These are phyloP conservation scores for Ostrea edulis DNA, from an alignment of 1,140 invertebrate species.

Conservation along the genomic window DNA sequence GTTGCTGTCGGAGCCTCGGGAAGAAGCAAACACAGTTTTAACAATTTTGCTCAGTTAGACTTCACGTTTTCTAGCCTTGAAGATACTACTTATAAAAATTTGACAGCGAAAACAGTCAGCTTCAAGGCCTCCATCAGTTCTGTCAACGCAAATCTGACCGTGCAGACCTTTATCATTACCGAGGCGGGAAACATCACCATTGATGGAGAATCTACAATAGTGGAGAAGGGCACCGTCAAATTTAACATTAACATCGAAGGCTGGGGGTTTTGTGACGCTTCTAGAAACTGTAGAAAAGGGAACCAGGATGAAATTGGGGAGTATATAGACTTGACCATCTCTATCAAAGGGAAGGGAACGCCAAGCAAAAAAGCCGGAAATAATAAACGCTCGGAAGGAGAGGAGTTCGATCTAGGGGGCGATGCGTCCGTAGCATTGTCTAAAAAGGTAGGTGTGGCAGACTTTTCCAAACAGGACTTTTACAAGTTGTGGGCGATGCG, in stretches of 20 bases:
- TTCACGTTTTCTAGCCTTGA: neutral
- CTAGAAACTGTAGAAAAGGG: neutral
- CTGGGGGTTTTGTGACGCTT: neutral
- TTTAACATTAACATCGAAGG: neutral
- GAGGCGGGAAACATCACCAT: neutral
- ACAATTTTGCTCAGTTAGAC: neutral
- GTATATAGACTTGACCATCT: no score
- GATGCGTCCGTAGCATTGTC: neutral
- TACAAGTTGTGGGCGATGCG: no score
- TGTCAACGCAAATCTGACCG: no score
- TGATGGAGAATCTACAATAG: neutral
- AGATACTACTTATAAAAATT: no score
- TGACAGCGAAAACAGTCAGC: no score
- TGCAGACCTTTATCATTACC: neutral
- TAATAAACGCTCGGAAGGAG: neutral
- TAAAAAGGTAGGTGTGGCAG: no score
- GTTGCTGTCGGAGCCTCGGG: neutral
- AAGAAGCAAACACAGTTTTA: neutral
- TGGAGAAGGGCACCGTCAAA: neutral
- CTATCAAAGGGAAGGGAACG: no score
- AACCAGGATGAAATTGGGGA: neutral
- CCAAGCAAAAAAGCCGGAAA: neutral
- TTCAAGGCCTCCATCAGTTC: no score
- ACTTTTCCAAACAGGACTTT: no score
- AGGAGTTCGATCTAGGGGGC: neutral